phyloP scores from a whole-genome alignment of 2,888 invertebrate species.

The Heliconius erato region DNA sequence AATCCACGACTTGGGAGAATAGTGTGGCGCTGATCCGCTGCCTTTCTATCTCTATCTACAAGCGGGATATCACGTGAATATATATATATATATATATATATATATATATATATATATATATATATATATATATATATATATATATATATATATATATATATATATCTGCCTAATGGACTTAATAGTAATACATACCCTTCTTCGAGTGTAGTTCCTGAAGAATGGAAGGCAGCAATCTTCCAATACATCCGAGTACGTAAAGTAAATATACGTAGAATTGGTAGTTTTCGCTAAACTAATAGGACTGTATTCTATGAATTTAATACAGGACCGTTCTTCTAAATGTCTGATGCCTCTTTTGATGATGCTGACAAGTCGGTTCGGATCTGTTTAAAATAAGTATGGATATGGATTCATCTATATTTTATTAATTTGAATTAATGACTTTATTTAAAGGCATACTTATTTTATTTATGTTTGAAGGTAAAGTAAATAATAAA shows the following conservation, averaged over 20 bases:
- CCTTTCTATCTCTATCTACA: background rate
- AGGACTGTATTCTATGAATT: conserved; percentile 66
- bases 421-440: no score
- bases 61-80: no score
- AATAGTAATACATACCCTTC: conserved; percentile 35
- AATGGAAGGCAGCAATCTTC: conserved; percentile 67
- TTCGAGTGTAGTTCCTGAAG: conserved; percentile 17
- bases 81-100: no score
- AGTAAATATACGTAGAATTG: conserved; percentile 69
- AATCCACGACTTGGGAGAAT: background rate
- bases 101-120: no score
- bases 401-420: background rate
- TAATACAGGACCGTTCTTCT: conserved; percentile 66
- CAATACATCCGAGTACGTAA: conserved; percentile 70
- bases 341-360: conserved; percentile 63
- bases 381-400: conserved; percentile 58
- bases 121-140: no score
- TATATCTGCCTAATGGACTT: background rate
- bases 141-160: no score
- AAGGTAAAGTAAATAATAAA: no score
- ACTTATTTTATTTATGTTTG: no score
- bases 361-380: conserved; percentile 65
- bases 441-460: no score
- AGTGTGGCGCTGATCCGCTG: background rate
- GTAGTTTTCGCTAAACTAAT: conserved; percentile 48